Conservation (phyloP, 2,797 vertebrate genomes). For the Oophaga sylvatica region DNA sequence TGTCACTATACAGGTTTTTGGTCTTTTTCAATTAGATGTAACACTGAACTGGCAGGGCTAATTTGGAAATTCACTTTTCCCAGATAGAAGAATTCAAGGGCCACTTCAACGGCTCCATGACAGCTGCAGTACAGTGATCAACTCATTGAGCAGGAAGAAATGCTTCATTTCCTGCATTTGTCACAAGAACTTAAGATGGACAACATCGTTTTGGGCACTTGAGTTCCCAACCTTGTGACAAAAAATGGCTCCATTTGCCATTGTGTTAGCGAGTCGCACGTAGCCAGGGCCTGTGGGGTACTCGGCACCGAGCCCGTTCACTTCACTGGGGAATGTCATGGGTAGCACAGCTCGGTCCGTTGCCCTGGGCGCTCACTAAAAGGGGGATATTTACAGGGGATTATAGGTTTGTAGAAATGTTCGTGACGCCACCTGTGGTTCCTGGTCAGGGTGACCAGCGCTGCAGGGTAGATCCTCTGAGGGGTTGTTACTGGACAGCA, state of each 20-base stretch:
- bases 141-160: neutral
- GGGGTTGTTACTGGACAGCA: no score
- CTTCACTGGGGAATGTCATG: no score
- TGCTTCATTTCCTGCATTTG: neutral
- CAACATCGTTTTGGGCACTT: neutral
- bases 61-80: conserved; percentile 64
- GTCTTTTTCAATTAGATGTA: conserved; percentile 67
- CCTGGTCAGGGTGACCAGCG: no score
- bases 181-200: neutral
- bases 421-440: no score
- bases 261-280: no score
- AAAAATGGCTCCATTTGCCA: neutral
- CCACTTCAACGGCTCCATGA: conserved; percentile 42
- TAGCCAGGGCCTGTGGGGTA: no score
- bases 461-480: no score
- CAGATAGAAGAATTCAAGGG: conserved; percentile 61
- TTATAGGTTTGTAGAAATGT: no score
- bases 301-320: no score
- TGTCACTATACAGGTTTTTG: conserved; percentile 64
- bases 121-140: conserved; percentile 53
- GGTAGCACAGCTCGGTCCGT: no score
- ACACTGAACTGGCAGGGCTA: conserved; percentile 67
- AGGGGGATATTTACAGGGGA: no score
- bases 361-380: no score
- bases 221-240: neutral